Base-by-base conservation (phyloP, 2,888 invertebrate genomes). In the Cepaea hortensis region DNA sequence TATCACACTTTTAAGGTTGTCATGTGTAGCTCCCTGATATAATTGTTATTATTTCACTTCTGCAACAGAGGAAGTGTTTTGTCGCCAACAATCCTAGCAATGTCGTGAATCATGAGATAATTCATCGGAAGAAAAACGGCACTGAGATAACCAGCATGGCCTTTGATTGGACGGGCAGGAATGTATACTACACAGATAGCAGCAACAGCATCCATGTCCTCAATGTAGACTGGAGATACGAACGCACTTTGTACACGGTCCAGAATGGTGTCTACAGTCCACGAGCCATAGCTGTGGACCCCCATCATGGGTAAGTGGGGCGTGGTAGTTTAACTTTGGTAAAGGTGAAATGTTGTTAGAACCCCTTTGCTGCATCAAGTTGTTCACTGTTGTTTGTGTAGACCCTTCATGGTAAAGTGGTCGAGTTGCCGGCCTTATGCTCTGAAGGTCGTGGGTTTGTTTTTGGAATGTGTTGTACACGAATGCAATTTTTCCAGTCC, bases 151-250 rank as follows among this genome's bases (percentile, higher is more conserved):
- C 62, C 13, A 75, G 97, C 2, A 96, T 98, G 96, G 97, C 97
- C 0, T 96, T 97, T 83, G 98, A 98, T 94, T 98, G 97, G 97
- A 96, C 97, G 20, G 97, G 97, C 0, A 96, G 97, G 87, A 96
- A 97, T 87, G 94, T 98, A 23, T 98, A 97, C 95, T 98, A 98
- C 93, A 97, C 98, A 0, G 98, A 96, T 85, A 95, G 96, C 72
- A 96, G 96, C 91, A 96, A 96, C 92, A 97, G 98, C 88, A 97
- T 98, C 87, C 97, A 98, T 94, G 96, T 97, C 0, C 96, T 98
- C 3, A 95, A 96, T 84, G 97, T 96, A 0, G 96, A 96, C 86
- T 97, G 97, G 0, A 95, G 96, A 91, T 97, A 97, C 96, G 95
- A 98, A 82, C 95, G 96, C 77, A 97, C 97, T 0, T 96, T 98